Conservation (phyloP, 2,797 vertebrate genomes). For the Amazona ochrocephala region DNA sequence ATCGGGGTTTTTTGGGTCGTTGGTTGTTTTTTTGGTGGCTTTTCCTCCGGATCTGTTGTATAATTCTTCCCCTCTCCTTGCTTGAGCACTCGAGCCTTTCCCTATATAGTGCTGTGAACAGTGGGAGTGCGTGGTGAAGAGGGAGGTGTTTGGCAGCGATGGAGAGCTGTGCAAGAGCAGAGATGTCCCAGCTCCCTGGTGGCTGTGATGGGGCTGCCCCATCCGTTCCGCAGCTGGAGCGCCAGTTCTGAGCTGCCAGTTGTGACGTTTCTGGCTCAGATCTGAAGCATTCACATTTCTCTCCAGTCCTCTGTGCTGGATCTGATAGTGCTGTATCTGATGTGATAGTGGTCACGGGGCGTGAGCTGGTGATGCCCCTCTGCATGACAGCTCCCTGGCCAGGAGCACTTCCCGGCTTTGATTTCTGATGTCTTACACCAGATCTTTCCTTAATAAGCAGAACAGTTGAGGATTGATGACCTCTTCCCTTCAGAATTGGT, state of each 20-base stretch:
- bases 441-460: background rate
- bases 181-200: background rate
- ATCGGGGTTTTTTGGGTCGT: background rate
- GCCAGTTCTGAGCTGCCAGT: background rate
- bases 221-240: background rate
- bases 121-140: background rate
- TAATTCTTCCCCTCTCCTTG: background rate
- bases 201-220: background rate
- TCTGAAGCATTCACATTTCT: background rate
- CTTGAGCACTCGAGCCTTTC: background rate
- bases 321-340: background rate
- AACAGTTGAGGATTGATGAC: background rate
- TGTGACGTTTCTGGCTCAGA: background rate
- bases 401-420: background rate
- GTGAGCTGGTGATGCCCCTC: background rate
- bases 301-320: background rate
- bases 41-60: background rate
- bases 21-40: accelerated
- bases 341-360: background rate
- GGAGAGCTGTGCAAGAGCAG: background rate
- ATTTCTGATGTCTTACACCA: background rate
- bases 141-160: background rate
- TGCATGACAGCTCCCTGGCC: background rate
- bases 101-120: background rate
- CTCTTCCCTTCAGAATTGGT: background rate